Percentiles rank a stretch among this genome's conserved stretches.
These are phyloP conservation scores for Tauraco erythrolophus DNA, from an alignment of 2,113 vertebrate species.

Conservation along the genomic window DNA sequence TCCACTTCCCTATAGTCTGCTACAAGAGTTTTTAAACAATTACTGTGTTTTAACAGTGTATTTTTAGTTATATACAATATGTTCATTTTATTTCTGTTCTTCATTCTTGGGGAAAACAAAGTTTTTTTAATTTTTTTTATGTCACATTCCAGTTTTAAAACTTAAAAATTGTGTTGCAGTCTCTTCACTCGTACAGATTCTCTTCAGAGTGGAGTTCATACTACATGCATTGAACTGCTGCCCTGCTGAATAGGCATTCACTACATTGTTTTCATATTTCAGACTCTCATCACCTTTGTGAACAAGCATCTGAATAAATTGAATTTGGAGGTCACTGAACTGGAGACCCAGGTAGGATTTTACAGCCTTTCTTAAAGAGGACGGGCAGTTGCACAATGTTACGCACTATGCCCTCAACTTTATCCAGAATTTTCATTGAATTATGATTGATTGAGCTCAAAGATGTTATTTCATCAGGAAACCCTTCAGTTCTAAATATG, in stretches of 20 bases:
- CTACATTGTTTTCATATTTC: conserved; percentile 43
- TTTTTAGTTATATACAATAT: background rate
- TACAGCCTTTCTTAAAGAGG: background rate
- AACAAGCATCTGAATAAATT: conserved; percentile 99
- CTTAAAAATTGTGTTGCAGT: background rate
- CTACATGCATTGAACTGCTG: background rate
- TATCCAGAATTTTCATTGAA: background rate
- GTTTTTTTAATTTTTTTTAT: background rate
- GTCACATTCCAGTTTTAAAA: background rate
- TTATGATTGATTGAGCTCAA: background rate
- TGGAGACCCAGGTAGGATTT: conserved; percentile 93
- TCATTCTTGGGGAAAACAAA: background rate
- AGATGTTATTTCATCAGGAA: background rate
- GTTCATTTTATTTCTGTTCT: background rate
- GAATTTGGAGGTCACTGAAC: conserved; percentile 96
- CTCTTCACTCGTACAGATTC: background rate
- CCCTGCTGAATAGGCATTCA: background rate
- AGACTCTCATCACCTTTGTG: conserved; percentile 98
- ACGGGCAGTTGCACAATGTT: background rate
- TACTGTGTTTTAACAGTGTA: background rate
- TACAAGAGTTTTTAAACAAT: background rate
- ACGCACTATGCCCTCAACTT: background rate
- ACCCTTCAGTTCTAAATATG: background rate
- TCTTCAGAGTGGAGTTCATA: background rate
- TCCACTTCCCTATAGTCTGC: background rate